Base-by-base conservation (phyloP, 2,113 vertebrate genomes). In the Oncorhynchus kisutch region DNA sequence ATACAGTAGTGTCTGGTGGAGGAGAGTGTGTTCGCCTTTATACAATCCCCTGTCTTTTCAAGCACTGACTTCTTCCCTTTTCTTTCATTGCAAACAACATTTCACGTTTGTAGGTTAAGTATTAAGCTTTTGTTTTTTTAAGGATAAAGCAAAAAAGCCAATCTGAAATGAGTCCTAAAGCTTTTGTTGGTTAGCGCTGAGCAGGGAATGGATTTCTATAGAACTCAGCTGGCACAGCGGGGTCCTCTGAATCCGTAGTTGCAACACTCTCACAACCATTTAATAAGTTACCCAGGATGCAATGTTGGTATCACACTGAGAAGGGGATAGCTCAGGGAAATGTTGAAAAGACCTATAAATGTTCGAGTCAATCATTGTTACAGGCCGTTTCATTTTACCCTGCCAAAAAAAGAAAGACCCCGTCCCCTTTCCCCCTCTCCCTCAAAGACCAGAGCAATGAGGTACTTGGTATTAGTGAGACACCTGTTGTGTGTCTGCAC, bases 181-280 rank as follows among this genome's bases (percentile, higher is more conserved):
- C 51, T 31, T 68, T 75, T 80, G 64, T 67, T 69, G 78, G 70
- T 75, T 39, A 39, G 39, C 8, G 9, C 39, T 39, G 69, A 60
- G 64, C 29, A 67, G 69, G 64, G 54, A 49, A 54, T 76, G 3
- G 69, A 80, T 60, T 29, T 76, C 29, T 70, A 5, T 6, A 51
- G 39, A 62, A 71, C 60, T 70, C 11, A 67, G 49, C 22, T 20
- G 13, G 68, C 73, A 80, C 62, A 75, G 73, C 69, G 68, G 79
- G 74, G 22, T 39, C 39, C 27, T 72, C 20, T 29, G 11, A 14
- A 81, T 81, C 39, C 64, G 65, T 77, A 73, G 76, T 77, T 76
- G 66, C 74, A 62, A 54, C 57, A 48, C 34, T 39, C 8, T 39
- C 77, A 67, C 27, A 54, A 29, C 14, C 51, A 70, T 34, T 78